phyloP scores from a whole-genome alignment of 2,888 invertebrate genomes.

The Lasioglossum malachurum region DNA sequence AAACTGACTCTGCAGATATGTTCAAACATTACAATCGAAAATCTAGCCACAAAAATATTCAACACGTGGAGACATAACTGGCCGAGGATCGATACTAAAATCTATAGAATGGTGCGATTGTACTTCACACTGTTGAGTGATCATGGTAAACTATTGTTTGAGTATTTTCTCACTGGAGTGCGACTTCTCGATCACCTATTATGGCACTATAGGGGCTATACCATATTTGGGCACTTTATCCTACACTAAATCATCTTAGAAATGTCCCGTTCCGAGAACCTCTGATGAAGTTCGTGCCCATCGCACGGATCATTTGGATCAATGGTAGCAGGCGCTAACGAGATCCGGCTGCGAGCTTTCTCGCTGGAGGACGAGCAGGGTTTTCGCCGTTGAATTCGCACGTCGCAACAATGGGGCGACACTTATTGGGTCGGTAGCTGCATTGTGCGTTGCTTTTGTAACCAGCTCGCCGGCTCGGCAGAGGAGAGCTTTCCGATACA shows the following conservation, averaged over 20 bases:
- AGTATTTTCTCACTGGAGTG: too few relatives aligned
- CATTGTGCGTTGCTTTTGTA: slow-evolving; percentile 53
- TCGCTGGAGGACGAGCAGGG: background rate
- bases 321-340: background rate
- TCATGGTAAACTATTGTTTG: too few relatives aligned
- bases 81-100: too few relatives aligned
- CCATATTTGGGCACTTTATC: too few relatives aligned
- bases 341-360: background rate
- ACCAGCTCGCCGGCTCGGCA: slow-evolving; percentile 15
- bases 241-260: background rate
- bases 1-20: too few relatives aligned
- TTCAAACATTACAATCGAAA: too few relatives aligned
- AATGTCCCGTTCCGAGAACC: background rate
- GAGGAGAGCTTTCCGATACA: slow-evolving; percentile 57
- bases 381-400: slow-evolving; percentile 27
- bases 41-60: too few relatives aligned
- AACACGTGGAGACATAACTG: too few relatives aligned
- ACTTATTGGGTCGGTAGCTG: slow-evolving; percentile 61
- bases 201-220: too few relatives aligned
- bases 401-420: slow-evolving; percentile 54
- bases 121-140: too few relatives aligned
- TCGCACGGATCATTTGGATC: background rate
- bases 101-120: too few relatives aligned
- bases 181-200: too few relatives aligned
- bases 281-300: background rate